Evolutionary conservation across 2,113 vertebrate genomes (phyloP), one percentile per base, ranked within the genome.

Genomic region (Sebastes fasciatus): DNA sequence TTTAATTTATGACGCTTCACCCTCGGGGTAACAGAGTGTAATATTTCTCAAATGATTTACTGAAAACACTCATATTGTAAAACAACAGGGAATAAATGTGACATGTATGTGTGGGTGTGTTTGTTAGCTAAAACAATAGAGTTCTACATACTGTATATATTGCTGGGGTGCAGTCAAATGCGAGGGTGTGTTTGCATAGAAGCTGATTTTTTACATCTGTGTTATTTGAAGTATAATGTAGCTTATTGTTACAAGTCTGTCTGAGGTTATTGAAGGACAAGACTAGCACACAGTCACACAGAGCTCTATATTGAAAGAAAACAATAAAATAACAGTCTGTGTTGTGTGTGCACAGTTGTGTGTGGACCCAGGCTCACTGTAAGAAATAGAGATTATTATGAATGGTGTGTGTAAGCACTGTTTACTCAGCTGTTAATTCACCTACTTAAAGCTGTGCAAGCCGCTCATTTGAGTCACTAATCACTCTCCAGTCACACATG

Each of bases 1-100:
- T 91, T 88, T 89, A 88, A 91, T 93, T 91, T 86, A 91, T 92
- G 81, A 85, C 78, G 84, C 80, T 83, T 90, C 79, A 80, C 85
- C 86, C 83, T 21, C 42, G 42, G 68, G 83, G 89, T 84, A 86
- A 80, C 66, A 84, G 57, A 86, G 81, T 62, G 84, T 51, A 77
- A 79, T 83, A 90, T 87, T 92, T 88, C 83, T 89, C 71, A 78
- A 76, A 90, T 82, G 79, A 86, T 71, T 86, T 83, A 73, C 73
- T 75, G 79, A 78, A 72, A 82, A 74, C 17, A 70, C 23, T 55
- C 34, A 14, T 61, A 77, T 86, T 82, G 72, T 77, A 58, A 68
- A 64, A 85, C 74, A 84, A 79, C 60, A 61, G 60, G 74, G 77
- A 90, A 89, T 88, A 84, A 81, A 82, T 87, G 79, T 80, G 75